Conservation (phyloP, 2,797 vertebrate species). For the Pseudochaenichthys georgianus region DNA sequence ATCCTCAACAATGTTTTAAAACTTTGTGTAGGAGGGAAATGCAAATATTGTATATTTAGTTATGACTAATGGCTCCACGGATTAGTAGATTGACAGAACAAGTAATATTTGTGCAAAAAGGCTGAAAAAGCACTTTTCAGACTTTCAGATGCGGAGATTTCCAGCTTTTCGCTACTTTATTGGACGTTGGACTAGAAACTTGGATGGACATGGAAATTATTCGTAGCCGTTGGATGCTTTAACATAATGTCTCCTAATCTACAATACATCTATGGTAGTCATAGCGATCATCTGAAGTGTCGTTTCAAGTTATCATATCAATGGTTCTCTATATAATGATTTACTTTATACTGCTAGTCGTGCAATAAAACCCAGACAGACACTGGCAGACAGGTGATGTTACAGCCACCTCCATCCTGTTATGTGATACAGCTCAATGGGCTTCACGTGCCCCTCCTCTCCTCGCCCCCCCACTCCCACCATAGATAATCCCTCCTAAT, state of each 20-base stretch:
- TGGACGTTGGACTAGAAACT: too few relatives aligned
- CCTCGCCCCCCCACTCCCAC: neutral
- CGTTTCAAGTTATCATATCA: neutral
- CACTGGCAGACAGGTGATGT: conserved; percentile 41
- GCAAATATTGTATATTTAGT: too few relatives aligned
- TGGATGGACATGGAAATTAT: too few relatives aligned
- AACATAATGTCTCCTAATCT: neutral
- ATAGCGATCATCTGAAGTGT: too few relatives aligned
- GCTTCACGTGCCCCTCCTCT: conserved; percentile 34
- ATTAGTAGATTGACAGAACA: too few relatives aligned
- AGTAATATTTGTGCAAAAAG: too few relatives aligned
- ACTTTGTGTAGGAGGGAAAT: neutral
- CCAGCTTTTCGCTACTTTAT: too few relatives aligned
- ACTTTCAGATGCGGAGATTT: too few relatives aligned
- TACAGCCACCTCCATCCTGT: conserved; percentile 35
- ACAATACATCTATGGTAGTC: neutral
- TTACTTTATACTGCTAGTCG: neutral
- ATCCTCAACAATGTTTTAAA: neutral
- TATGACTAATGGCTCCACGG: too few relatives aligned
- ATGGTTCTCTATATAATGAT: neutral
- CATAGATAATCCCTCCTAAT: conserved; percentile 84
- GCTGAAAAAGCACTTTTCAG: too few relatives aligned
- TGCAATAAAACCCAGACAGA: conserved; percentile 4
- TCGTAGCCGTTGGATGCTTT: neutral
- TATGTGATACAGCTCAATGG: conserved; percentile 62